Conservation (phyloP, 2,113 vertebrate genomes). For the Mormoops blainvillei region DNA sequence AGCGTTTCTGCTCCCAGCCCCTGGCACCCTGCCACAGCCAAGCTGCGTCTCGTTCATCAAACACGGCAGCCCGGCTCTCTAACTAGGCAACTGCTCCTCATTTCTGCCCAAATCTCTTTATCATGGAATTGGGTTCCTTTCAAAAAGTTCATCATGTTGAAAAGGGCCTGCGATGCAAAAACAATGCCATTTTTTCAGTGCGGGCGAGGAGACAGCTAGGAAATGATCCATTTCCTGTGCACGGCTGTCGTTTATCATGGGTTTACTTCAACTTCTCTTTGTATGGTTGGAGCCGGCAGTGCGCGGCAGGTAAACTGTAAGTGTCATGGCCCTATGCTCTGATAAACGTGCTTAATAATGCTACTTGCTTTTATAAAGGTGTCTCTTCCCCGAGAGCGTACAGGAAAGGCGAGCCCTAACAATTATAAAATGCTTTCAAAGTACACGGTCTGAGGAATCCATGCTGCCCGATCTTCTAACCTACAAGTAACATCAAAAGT, state of each 20-base stretch:
- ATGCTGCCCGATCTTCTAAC: neutral
- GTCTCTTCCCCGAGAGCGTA: neutral
- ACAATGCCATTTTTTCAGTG: constrained; percentile 71
- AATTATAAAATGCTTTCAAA: neutral
- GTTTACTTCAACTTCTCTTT: constrained; percentile 68
- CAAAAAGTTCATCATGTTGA: constrained; percentile 76
- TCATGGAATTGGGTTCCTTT: constrained; percentile 75
- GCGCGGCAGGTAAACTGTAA: constrained; percentile 43
- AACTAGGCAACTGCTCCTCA: constrained; percentile 76
- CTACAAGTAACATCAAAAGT: neutral
- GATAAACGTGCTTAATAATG: constrained; percentile 29
- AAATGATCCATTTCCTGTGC: constrained; percentile 67
- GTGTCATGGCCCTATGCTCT: neutral
- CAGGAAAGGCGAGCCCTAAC: neutral
- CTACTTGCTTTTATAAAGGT: neutral
- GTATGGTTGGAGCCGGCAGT: constrained; percentile 35
- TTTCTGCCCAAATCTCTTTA: constrained; percentile 82
- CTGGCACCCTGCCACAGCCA: constrained; percentile 79
- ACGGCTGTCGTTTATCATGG: constrained; percentile 54
- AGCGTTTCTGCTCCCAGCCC: constrained; percentile 71
- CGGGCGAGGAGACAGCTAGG: constrained; percentile 44
- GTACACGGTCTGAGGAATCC: neutral
- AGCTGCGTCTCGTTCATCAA: constrained; percentile 88
- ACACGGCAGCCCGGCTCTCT: constrained; percentile 66
- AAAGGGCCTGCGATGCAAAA: constrained; percentile 74